These are phyloP conservation scores for Apantesis nais DNA, from an alignment of 2,888 invertebrate species.

Conservation along the genomic window DNA sequence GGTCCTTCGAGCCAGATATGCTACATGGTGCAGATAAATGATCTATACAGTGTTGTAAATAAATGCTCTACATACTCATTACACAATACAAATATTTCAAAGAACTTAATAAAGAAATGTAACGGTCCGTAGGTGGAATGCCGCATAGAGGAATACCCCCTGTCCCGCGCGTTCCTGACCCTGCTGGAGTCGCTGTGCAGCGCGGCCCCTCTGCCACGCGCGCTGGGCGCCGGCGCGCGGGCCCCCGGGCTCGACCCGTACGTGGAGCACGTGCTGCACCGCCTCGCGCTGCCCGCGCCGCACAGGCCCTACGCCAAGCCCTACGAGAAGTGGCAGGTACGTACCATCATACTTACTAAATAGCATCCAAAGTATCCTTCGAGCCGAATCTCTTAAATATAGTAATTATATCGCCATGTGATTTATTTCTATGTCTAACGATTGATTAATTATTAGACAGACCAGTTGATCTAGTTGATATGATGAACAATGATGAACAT, in stretches of 20 bases:
- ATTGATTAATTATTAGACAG: no score
- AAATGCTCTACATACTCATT: neutral
- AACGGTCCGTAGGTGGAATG: conserved; percentile 88
- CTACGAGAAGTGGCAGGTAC: conserved; percentile 90
- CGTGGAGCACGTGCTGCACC: conserved; percentile 91
- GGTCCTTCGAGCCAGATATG: neutral
- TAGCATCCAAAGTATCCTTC: neutral
- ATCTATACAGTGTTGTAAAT: neutral
- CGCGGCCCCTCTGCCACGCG: conserved; percentile 89
- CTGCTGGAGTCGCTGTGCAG: conserved; percentile 91
- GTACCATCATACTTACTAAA: neutral
- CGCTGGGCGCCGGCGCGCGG: conserved; percentile 92
- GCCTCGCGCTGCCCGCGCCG: conserved; percentile 92
- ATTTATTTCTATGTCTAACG: no score
- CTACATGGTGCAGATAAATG: neutral
- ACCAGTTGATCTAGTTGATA: no score
- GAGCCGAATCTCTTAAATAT: neutral
- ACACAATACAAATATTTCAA: neutral
- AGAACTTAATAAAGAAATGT: neutral
- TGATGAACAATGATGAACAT: no score
- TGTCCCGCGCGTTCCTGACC: conserved; percentile 92
- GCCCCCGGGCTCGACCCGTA: conserved; percentile 96
- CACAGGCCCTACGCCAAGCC: conserved; percentile 92
- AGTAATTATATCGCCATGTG: neutral
- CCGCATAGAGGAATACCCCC: conserved; percentile 94